Evolutionary conservation across 37 sponge, comb jelly and placozoan species (phyloP).

Genomic region (Aphrocallistes beatrix): DNA sequence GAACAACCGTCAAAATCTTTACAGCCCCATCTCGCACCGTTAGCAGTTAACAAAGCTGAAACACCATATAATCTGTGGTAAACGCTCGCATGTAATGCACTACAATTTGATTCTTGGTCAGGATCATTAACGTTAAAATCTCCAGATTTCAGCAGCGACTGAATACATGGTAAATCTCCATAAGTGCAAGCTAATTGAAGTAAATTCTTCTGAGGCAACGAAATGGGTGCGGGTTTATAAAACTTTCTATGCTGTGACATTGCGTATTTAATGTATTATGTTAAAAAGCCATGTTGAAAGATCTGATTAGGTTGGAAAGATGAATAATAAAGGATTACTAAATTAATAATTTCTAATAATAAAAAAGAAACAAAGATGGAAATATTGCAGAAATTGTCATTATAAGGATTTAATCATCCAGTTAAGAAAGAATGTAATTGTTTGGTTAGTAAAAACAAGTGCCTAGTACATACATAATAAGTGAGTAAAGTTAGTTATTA

Average conservation of each 20-base stretch:
- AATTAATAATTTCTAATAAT: neutral
- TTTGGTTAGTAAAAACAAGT: neutral
- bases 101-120: neutral
- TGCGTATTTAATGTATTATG: neutral
- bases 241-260: neutral
- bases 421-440: neutral
- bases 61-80: neutral
- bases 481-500: neutral
- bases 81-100: neutral
- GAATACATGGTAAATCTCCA: neutral
- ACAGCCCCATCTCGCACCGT: neutral
- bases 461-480: neutral
- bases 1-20: neutral
- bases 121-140: neutral
- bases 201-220: neutral
- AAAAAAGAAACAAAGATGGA: neutral
- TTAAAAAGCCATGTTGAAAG: neutral
- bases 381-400: neutral
- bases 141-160: neutral
- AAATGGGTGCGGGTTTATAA: neutral
- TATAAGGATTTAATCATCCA: neutral
- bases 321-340: neutral
- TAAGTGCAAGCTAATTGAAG: slow-evolving; percentile 3
- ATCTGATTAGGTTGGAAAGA: neutral
- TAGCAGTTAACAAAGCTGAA: neutral